Percentiles rank a stretch among this genome's conserved stretches.
phyloP scores from a whole-genome alignment of 2,888 invertebrate species.

The Leptopterna dolabrata region DNA sequence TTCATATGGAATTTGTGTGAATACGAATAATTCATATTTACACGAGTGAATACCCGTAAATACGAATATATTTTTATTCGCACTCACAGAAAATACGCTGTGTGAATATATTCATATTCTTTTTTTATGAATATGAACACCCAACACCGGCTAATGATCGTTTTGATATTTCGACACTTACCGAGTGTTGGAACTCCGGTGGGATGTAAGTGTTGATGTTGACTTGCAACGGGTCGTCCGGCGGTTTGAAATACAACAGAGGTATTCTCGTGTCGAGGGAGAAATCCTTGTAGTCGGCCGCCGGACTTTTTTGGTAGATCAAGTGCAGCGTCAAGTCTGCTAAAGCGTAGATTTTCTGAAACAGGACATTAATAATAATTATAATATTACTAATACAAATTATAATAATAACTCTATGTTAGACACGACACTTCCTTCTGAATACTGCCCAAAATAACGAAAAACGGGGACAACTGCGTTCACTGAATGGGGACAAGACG shows the following conservation, averaged over 20 bases:
- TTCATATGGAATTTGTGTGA: too few relatives aligned
- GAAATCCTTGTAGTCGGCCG: conserved; percentile 90
- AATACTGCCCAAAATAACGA: too few relatives aligned
- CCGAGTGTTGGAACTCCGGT: conserved; percentile 77
- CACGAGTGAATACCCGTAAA: too few relatives aligned
- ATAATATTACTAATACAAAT: neutral
- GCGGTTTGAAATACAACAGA: conserved; percentile 88
- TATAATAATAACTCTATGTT: neutral
- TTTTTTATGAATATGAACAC: too few relatives aligned
- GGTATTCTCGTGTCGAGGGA: conserved; percentile 88
- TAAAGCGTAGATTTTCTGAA: conserved; percentile 94
- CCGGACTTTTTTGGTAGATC: conserved; percentile 86
- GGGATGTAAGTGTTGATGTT: conserved; percentile 87
- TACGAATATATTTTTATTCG: too few relatives aligned
- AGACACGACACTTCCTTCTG: neutral
- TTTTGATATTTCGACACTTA: too few relatives aligned
- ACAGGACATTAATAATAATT: neutral
- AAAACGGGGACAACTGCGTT: too few relatives aligned
- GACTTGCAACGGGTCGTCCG: conserved; percentile 72
- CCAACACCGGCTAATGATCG: too few relatives aligned
- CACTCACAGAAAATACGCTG: too few relatives aligned
- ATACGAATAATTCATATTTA: too few relatives aligned
- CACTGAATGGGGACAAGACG: too few relatives aligned
- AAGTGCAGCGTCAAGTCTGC: conserved; percentile 95
- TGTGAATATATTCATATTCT: too few relatives aligned